Conservation (phyloP, 2,113 vertebrate genomes). For the Phoenicopterus ruber region DNA sequence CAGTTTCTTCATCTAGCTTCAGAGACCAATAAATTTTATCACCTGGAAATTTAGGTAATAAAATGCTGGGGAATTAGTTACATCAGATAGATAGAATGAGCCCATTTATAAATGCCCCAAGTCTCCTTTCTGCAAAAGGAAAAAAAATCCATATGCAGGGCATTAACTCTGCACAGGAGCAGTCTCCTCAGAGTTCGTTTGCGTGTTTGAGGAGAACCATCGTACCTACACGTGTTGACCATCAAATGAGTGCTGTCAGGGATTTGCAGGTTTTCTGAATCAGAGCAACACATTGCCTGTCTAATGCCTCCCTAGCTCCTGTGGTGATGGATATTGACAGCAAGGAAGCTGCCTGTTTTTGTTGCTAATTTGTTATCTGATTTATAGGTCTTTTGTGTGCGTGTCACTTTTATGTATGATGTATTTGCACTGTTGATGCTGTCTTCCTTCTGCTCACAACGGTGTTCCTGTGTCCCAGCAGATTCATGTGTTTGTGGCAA, state of each 20-base stretch:
- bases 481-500: conserved; percentile 29
- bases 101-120: background rate
- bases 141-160: background rate
- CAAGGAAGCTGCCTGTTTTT: background rate
- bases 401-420: conserved; percentile 30
- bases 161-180: background rate
- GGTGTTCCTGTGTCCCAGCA: conserved; percentile 27
- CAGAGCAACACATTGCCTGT: conserved; percentile 17
- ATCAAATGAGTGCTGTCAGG: background rate
- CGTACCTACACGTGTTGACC: background rate
- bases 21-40: background rate
- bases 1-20: background rate
- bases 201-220: background rate
- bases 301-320: conserved; percentile 35
- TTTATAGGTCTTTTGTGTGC: conserved; percentile 48
- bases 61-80: background rate
- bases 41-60: background rate
- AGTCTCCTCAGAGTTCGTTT: background rate
- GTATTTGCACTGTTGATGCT: conserved; percentile 43
- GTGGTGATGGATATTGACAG: conserved; percentile 51
- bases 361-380: conserved; percentile 47
- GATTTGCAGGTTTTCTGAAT: conserved; percentile 36
- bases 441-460: conserved; percentile 41
- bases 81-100: background rate
- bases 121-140: background rate